Evolutionary conservation across 1,140 invertebrate genomes (phyloP).

Genomic region (Cotesia typhae): DNA sequence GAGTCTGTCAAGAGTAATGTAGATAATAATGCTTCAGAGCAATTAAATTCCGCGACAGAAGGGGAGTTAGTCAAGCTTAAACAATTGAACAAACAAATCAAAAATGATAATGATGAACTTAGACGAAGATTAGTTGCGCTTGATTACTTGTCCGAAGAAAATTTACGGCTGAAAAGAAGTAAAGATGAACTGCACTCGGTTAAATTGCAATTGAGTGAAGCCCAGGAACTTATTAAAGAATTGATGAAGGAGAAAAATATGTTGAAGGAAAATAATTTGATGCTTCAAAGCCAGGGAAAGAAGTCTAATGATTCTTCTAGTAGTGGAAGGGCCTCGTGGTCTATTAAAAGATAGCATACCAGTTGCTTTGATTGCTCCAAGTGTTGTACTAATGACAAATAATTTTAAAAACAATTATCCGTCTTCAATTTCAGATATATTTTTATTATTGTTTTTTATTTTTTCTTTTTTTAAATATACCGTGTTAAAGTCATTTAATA

Average conservation of each 20-base stretch:
- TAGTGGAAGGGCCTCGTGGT: constrained; percentile 62
- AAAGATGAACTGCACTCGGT: constrained; percentile 73
- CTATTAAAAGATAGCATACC: constrained; percentile 73
- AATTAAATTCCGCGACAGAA: constrained; percentile 47
- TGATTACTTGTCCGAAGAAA: constrained; percentile 73
- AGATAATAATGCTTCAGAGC: constrained; percentile 32
- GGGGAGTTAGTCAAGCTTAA: constrained; percentile 64
- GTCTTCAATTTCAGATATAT: neutral
- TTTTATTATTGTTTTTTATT: constrained; percentile 16
- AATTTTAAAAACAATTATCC: constrained; percentile 35
- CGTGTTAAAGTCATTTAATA: too few species aligned
- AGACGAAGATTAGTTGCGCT: constrained; percentile 68
- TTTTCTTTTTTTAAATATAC: neutral
- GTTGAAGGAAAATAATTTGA: constrained; percentile 73
- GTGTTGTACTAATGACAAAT: constrained; percentile 66
- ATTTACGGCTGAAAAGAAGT: constrained; percentile 67
- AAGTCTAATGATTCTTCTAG: constrained; percentile 54
- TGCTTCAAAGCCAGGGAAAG: constrained; percentile 69
- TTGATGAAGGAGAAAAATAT: constrained; percentile 77
- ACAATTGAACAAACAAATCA: constrained; percentile 67
- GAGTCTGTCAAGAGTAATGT: constrained; percentile 63
- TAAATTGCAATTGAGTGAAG: constrained; percentile 69
- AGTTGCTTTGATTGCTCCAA: constrained; percentile 72
- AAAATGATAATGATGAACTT: constrained; percentile 73
- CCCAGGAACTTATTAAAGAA: constrained; percentile 76